phyloP scores from a whole-genome alignment of 1,140 invertebrate genomes.

The Phymastichus coffea region DNA sequence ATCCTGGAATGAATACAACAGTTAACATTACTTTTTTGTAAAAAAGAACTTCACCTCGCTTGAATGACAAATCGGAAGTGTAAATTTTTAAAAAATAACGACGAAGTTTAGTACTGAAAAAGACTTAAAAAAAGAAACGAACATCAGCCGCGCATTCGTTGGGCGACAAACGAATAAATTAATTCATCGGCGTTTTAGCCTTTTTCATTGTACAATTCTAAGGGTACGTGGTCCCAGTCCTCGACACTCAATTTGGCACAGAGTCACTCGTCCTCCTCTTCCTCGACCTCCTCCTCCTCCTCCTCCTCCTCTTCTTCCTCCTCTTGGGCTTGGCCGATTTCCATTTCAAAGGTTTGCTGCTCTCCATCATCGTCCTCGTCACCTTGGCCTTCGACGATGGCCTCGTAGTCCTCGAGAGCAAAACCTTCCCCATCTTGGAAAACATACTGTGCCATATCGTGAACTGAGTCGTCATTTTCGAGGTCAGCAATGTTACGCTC shows the following conservation, averaged over 20 bases:
- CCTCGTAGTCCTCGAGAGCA: slow-evolving; percentile 31
- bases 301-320: not conserved
- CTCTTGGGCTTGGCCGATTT: slow-evolving; percentile 1
- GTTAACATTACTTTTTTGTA: slow-evolving; percentile 12
- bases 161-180: too few species aligned
- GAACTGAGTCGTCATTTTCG: slow-evolving; percentile 46
- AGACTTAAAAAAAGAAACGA: too few species aligned
- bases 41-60: slow-evolving; percentile 9
- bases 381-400: slow-evolving; percentile 22
- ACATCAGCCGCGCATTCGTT: too few species aligned
- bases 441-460: slow-evolving; percentile 39
- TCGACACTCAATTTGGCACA: slow-evolving; percentile 21
- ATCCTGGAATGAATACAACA: slow-evolving; percentile 26
- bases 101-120: too few species aligned
- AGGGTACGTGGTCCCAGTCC: slow-evolving; percentile 35
- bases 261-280: slow-evolving; percentile 31
- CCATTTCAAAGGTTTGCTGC: slow-evolving; percentile 12
- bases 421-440: slow-evolving; percentile 38
- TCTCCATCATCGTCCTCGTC: slow-evolving; percentile 24
- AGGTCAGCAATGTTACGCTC: slow-evolving; percentile 42
- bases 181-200: slow-evolving; percentile 18
- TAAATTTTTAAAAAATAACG: too few species aligned
- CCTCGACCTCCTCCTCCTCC: not conserved
- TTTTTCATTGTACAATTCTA: slow-evolving; percentile 18
- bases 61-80: too few species aligned